Percentiles rank a stretch among this genome's conserved stretches.
Evolutionary conservation across 2,888 invertebrate species (phyloP).

Genomic region (Tuberolachnus salignus): DNA sequence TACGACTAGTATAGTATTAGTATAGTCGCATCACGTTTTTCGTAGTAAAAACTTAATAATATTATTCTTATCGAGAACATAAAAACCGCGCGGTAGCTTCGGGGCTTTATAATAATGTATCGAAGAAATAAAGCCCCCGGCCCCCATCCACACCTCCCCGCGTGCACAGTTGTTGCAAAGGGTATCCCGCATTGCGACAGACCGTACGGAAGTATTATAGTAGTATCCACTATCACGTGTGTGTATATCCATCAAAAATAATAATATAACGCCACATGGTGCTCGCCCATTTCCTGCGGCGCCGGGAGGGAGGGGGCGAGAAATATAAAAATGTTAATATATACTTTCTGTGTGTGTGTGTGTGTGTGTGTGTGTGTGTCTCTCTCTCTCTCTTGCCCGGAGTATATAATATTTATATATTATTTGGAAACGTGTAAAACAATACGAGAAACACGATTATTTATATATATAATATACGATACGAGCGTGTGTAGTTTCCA

Average conservation of each 20-base stretch:
- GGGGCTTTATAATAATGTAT: conserved; percentile 27
- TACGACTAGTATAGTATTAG: not conserved
- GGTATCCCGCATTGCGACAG: conserved; percentile 56
- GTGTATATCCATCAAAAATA: conserved; percentile 52
- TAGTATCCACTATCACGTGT: conserved; percentile 4
- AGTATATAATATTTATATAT: conserved; percentile 7
- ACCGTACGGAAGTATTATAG: conserved; percentile 21
- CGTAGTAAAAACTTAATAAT: conserved; percentile 44
- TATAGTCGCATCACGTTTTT: conserved; percentile 22
- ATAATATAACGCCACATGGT: conserved; percentile 51
- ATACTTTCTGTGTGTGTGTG: too few relatives aligned
- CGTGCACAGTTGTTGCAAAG: conserved; percentile 53
- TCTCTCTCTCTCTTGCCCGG: too few relatives aligned
- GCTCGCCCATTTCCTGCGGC: not conserved
- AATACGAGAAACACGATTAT: conserved; percentile 36
- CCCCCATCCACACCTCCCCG: not conserved
- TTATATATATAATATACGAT: too few relatives aligned
- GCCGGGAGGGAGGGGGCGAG: too few relatives aligned
- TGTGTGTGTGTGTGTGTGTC: too few relatives aligned
- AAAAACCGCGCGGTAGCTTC: conserved; percentile 23
- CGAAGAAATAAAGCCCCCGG: conserved; percentile 37
- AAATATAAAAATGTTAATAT: too few relatives aligned
- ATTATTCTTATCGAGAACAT: conserved; percentile 55
- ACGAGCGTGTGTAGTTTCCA: not conserved
- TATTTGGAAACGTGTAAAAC: conserved; percentile 54